Evolutionary conservation across 2,113 vertebrate genomes (phyloP), one percentile per base, ranked within the genome.

Genomic region (Dinomys branickii): DNA sequence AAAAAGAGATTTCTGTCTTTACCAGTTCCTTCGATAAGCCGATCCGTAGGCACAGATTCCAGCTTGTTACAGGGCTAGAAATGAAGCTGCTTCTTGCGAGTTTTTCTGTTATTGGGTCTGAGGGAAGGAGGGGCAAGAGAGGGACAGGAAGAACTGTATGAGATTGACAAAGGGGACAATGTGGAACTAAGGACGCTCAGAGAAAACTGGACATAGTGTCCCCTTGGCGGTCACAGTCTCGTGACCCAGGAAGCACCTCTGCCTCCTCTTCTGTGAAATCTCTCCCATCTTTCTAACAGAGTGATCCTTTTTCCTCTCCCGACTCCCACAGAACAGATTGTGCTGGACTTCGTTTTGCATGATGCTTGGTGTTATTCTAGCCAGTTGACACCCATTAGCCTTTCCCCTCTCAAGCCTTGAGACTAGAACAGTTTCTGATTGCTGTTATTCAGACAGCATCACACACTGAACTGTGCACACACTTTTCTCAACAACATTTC

Each of bases 1-100:
- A n/a, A n/a, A n/a, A n/a, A n/a, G n/a, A 65, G 59, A 81, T 69
- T 47, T 87, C 58, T 41, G 33, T 63, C 75, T 85, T 94, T 97
- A 98, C 94, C 95, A 30, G 87, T 44, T 95, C 56, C 61, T 86
- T 84, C 63, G 75, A 11, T 56, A 94, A 93, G 78, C 11, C 13
- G 92, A 67, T 81, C 80, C 58, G 41, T 41, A 24, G n/a, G 93
- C 54, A 86, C 67, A 80, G 75, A 65, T 28, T 63, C 69, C 77
- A 94, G 67, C 47, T 81, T 75, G 73, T 52, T 65, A 28, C 30
- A 69, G 35, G 56, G 38, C n/a, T 63, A 65, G 87, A 69, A 84
- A 38, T 22, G 52, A 90, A 87, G 77, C 12, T 84, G 17, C 28
- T 11, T 85, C 56, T 61, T 91, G 73, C 24, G 89, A 85, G 81